Percentiles rank a stretch among this genome's conserved stretches.
Evolutionary conservation across 2,888 invertebrate genomes (phyloP).

Genomic region (Ochropleura plecta): DNA sequence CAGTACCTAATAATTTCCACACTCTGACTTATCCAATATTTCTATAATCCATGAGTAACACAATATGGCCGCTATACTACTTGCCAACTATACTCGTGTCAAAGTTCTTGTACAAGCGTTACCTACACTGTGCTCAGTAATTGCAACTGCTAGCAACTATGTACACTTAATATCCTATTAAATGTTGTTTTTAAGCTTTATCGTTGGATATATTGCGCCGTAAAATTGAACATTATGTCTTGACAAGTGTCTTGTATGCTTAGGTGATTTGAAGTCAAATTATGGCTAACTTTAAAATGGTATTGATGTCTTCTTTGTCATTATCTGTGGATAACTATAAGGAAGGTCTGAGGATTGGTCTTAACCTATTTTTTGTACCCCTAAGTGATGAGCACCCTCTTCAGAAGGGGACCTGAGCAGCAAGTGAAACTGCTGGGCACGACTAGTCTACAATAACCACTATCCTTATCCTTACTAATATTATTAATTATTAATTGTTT

Average conservation of each 20-base stretch:
- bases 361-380: too few species aligned
- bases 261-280: conserved; percentile 13
- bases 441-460: too few species aligned
- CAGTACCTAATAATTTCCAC: not conserved
- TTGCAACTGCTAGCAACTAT: conserved; percentile 76
- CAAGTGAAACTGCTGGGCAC: too few species aligned
- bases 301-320: not conserved
- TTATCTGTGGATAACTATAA: not conserved
- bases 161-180: conserved; percentile 76
- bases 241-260: conserved; percentile 59
- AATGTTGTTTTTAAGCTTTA: conserved; percentile 71
- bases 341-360: too few species aligned
- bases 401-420: too few species aligned
- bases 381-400: too few species aligned
- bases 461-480: too few species aligned
- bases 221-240: conserved; percentile 69
- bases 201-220: conserved; percentile 70
- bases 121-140: conserved; percentile 68
- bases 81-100: conserved; percentile 45
- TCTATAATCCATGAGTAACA: conserved; percentile 35
- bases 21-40: conserved; percentile 32
- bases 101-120: conserved; percentile 40
- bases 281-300: conserved; percentile 11
- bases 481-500: too few species aligned
- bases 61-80: conserved; percentile 40